Evolutionary conservation across 2,888 invertebrate species (phyloP).

Genomic region (Euplexia lucipara): DNA sequence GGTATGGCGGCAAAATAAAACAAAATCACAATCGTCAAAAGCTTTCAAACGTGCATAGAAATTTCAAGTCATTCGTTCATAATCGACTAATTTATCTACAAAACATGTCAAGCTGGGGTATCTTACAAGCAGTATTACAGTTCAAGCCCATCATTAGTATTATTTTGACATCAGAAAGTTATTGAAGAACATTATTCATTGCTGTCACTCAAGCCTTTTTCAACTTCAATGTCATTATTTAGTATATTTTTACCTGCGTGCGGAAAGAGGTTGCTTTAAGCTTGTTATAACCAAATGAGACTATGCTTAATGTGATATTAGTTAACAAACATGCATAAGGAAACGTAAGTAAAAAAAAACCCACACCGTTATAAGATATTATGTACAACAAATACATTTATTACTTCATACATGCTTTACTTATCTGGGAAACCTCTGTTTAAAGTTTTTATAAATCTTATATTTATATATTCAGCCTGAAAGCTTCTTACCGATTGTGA

Average conservation of each 20-base stretch:
- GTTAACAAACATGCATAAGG: constrained; percentile 64
- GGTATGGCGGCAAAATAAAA: constrained; percentile 83
- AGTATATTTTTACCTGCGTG: constrained; percentile 38
- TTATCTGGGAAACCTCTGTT: constrained; percentile 41
- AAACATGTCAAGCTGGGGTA: constrained; percentile 44
- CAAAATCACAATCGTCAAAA: constrained; percentile 91
- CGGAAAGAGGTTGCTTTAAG: constrained; percentile 22
- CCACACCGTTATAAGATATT: constrained; percentile 74
- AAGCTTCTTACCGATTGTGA: constrained; percentile 90
- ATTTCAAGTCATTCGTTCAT: constrained; percentile 55
- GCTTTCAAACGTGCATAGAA: constrained; percentile 90
- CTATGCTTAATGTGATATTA: constrained; percentile 51
- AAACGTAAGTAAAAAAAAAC: constrained; percentile 67
- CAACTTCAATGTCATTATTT: background rate
- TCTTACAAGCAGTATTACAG: constrained; percentile 50
- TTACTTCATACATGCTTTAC: constrained; percentile 89
- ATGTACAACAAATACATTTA: constrained; percentile 60
- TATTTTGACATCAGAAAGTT: constrained; percentile 24
- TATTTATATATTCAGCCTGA: constrained; percentile 74
- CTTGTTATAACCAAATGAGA: constrained; percentile 41
- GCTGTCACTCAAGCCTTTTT: constrained; percentile 11
- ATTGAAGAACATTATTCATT: constrained; percentile 8
- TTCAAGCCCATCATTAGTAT: constrained; percentile 35
- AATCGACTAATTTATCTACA: constrained; percentile 61
- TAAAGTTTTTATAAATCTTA: background rate